Percentiles rank a stretch among this genome's conserved stretches.
These are phyloP conservation scores for Cephalopachus bancanus DNA, from an alignment of 2,797 vertebrate species.

Conservation along the genomic window DNA sequence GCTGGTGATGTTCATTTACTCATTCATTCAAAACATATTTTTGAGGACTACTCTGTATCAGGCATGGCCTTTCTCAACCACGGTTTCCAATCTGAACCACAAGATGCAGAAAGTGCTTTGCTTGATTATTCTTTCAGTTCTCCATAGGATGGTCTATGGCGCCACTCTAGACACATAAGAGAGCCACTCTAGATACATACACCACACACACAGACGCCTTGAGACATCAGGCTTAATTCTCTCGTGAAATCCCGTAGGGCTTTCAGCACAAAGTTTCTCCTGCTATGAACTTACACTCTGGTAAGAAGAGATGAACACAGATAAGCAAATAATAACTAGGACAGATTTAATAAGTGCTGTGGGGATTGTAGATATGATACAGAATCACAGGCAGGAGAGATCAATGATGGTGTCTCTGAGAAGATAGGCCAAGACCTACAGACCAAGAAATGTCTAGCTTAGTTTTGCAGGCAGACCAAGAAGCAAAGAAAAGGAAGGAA, in stretches of 20 bases:
- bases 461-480: too few relatives aligned
- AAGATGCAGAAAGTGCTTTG: background rate
- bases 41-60: background rate
- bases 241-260: background rate
- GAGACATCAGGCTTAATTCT: background rate
- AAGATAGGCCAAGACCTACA: constrained; percentile 4
- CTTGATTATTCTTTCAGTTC: constrained; percentile 2
- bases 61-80: background rate
- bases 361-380: background rate
- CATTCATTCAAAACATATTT: background rate
- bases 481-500: background rate
- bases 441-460: background rate
- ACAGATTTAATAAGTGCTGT: background rate
- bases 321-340: background rate
- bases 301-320: background rate
- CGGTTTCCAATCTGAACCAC: background rate
- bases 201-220: background rate
- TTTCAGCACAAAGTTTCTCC: background rate
- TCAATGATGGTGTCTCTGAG: background rate
- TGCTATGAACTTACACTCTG: background rate
- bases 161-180: background rate
- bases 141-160: background rate
- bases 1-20: background rate
- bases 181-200: background rate
- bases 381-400: background rate